Conservation (phyloP, 2,113 vertebrate species). For the Fulica atra region DNA sequence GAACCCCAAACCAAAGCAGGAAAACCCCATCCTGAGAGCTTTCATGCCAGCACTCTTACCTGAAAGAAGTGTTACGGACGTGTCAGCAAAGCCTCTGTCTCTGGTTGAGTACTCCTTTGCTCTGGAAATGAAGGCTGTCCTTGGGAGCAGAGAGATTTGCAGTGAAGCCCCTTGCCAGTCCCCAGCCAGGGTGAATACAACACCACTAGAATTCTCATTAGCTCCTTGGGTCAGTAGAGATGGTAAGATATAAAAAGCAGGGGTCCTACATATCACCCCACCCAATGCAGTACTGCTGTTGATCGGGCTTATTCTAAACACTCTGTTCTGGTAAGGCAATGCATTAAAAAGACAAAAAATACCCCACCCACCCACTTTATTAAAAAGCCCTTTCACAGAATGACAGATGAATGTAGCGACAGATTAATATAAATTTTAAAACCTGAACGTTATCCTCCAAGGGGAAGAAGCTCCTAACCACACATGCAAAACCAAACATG, state of each 20-base stretch:
- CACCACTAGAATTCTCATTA: neutral
- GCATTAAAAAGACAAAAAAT: neutral
- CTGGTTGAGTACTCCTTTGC: neutral
- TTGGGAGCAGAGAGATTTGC: neutral
- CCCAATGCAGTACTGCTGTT: neutral
- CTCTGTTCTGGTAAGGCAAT: conserved; percentile 3
- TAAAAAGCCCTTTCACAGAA: neutral
- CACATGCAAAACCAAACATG: conserved; percentile 44
- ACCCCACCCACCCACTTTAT: neutral
- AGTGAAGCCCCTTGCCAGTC: neutral
- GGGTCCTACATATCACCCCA: neutral
- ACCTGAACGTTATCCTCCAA: neutral
- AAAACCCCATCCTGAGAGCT: neutral
- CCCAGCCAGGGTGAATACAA: neutral
- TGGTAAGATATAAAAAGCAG: neutral
- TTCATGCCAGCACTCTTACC: neutral
- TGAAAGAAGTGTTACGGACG: neutral
- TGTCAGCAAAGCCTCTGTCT: neutral
- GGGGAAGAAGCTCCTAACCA: neutral
- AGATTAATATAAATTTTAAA: conserved; percentile 40
- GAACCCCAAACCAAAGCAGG: neutral
- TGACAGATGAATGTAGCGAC: conserved; percentile 31
- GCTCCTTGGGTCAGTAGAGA: neutral
- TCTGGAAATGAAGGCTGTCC: neutral
- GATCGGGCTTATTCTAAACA: conserved; percentile 17